Base-by-base conservation (phyloP, 2,797 vertebrate genomes). In the Ctenopoma kingsleyae region DNA sequence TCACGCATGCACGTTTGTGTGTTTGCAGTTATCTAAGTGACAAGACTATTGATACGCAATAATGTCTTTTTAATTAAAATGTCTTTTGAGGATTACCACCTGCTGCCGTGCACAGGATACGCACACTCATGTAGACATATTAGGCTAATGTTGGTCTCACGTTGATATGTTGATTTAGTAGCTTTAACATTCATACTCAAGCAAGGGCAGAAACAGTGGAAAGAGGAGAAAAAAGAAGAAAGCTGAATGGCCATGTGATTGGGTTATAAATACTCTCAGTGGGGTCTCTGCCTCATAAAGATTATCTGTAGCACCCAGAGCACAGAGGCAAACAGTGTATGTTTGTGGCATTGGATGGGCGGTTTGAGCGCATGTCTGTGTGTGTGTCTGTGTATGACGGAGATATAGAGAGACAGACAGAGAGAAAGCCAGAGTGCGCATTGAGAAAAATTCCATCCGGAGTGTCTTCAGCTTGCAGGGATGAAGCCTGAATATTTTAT, bases 161-260 rank as follows among this genome's bases (percentile, higher is more conserved):
- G 59, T 41, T 43, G 81, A 76, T 68, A 3, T 59, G 69, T 69
- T 67, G 71, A 81, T 84, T 82, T 74, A 71, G 71, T 44, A 12
- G 57, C 69, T 82, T 69, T 59, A 71, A 74, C 73, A 59, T 72
- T 78, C 17, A 25, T n/a, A 50, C 48, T 10, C 36, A 62, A 52
- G 75, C 65, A 60, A 67, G 55, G 54, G 61, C 70, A 84, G 76
- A 73, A 77, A 80, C 75, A 78, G 73, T 62, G 59, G 68, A 61
- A 58, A 64, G 80, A 69, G 60, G 62, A 72, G 80, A 76, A 77
- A 66, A 57, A 70, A 43, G 16, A 43, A 17, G 41, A 67, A 73
- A 50, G 51, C 72, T 91, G 87, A 92, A 91, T 93, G 85, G 73
- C 40, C 56, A 16, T 86, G 88, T 92, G 92, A 92, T 92, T 93